phyloP scores from a whole-genome alignment of 2,797 vertebrate genomes.

The Hypotaenidia philippensis region DNA sequence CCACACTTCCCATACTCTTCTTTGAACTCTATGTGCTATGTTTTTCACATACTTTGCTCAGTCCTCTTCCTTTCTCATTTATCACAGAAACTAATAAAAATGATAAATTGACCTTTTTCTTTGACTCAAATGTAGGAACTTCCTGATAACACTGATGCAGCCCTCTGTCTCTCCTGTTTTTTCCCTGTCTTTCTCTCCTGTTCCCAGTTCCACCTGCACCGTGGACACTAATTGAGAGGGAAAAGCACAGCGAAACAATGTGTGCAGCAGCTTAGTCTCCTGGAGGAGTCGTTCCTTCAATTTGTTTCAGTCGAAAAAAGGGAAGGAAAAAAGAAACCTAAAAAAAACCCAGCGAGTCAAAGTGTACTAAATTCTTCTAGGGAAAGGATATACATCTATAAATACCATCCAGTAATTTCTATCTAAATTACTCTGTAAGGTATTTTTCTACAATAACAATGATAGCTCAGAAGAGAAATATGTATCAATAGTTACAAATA shows the following conservation, averaged over 20 bases:
- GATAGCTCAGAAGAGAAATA: background rate
- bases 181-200: background rate
- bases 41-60: background rate
- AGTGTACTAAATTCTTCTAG: background rate
- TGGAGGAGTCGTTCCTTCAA: constrained; percentile 14
- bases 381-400: background rate
- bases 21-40: background rate
- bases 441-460: background rate
- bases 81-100: background rate
- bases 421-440: background rate
- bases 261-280: background rate
- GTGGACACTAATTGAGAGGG: constrained; percentile 27
- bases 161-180: background rate
- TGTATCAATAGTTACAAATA: background rate
- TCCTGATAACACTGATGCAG: background rate
- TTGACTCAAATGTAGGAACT: background rate
- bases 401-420: background rate
- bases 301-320: background rate
- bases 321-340: rapidly evolving
- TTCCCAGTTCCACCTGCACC: background rate
- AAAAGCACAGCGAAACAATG: constrained; percentile 29
- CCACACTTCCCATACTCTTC: background rate
- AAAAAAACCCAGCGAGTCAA: background rate
- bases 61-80: background rate
- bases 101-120: background rate